Conservation (phyloP, 2,888 invertebrate species). For the Callimorpha dominula region DNA sequence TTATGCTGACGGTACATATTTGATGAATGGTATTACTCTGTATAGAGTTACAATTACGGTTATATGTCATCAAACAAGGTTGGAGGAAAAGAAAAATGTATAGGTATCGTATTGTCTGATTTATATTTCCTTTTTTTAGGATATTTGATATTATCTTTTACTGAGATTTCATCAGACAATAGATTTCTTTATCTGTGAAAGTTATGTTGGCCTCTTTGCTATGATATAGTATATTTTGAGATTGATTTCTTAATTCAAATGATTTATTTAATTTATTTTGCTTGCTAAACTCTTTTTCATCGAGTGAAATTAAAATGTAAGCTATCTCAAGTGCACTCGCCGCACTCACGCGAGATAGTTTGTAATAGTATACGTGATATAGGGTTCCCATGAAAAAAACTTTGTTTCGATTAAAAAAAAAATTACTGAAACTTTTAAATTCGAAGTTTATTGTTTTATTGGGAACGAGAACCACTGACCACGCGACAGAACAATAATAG, state of each 20-base stretch:
- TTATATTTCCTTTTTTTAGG: conserved; percentile 5
- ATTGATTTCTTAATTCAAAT: background rate
- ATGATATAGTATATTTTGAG: background rate
- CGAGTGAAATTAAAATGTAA: no score
- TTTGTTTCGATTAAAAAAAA: no score
- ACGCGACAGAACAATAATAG: no score
- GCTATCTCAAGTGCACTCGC: background rate
- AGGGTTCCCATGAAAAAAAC: no score
- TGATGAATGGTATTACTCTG: conserved; percentile 18
- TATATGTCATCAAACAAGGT: conserved; percentile 26
- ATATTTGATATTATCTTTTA: no score
- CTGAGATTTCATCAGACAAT: background rate
- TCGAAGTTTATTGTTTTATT: no score
- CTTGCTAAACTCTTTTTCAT: no score
- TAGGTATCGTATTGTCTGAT: conserved; percentile 25
- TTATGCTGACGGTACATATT: conserved; percentile 12
- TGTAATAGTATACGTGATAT: no score
- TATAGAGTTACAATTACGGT: conserved; percentile 33
- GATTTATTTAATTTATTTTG: no score
- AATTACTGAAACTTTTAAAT: no score
- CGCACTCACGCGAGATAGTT: background rate
- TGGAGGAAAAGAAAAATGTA: conserved; percentile 19
- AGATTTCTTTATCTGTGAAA: conserved; percentile 17
- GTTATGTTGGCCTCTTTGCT: background rate
- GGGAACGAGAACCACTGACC: no score